These are phyloP conservation scores for Harpagoxenus sublaevis DNA, from an alignment of 2,888 invertebrate genomes.

Conservation along the genomic window DNA sequence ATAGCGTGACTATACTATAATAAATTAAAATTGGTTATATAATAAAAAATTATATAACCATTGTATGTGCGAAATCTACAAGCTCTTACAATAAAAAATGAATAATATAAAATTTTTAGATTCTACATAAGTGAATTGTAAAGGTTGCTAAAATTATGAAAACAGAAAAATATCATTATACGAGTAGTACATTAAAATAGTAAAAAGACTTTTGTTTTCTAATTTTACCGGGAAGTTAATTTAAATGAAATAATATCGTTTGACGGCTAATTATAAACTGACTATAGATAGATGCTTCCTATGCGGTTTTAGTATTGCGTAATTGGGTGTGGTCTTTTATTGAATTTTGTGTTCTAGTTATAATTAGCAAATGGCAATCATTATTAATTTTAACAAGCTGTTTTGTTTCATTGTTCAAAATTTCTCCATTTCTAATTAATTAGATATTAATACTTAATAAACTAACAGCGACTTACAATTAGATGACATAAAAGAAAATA, in stretches of 20 bases:
- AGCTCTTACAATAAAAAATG: not conserved
- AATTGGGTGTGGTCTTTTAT: not conserved
- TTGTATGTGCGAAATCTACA: not conserved
- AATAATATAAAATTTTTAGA: not conserved
- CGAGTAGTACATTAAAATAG: not conserved
- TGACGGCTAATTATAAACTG: constrained; percentile 9
- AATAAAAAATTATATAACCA: not conserved
- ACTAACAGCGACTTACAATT: not conserved
- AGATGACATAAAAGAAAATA: not conserved
- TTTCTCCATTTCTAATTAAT: not conserved
- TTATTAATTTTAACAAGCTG: constrained; percentile 17
- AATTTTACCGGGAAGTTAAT: not conserved
- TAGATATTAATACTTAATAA: not conserved
- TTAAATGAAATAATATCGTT: not conserved
- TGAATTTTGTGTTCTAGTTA: constrained; percentile 5
- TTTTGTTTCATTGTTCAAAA: not conserved
- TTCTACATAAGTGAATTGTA: not conserved
- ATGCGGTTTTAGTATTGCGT: not conserved
- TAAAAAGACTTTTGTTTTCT: not conserved
- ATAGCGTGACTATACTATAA: not conserved
- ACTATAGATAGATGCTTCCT: not conserved
- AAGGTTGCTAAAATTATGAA: not conserved
- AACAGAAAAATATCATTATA: not conserved
- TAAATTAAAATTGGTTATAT: not conserved
- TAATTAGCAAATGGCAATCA: constrained; percentile 1